A percentile compares a stretch with the other conserved stretches of the same genome.
Conservation (phyloP, 23 tunicate genomes). For the Halocynthia aurantium region DNA sequence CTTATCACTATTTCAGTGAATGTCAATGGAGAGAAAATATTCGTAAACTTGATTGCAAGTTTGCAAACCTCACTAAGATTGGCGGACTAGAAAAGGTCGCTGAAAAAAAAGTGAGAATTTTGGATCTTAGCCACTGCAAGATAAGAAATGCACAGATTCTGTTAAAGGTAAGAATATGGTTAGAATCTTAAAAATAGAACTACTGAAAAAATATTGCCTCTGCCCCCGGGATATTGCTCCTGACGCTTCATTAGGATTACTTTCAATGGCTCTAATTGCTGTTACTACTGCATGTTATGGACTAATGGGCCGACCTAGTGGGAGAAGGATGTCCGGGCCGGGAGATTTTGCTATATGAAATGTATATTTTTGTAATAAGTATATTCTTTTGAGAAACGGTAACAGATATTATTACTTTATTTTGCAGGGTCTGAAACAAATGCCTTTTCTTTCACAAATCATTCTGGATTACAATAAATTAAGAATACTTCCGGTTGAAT, state of each 20-base stretch:
- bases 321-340: too few relatives aligned
- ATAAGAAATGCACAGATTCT: background rate
- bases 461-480: slow-evolving; percentile 1
- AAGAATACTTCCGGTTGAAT: background rate
- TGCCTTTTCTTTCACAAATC: slow-evolving; percentile 13
- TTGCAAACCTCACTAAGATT: background rate
- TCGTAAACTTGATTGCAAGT: slow-evolving; percentile 21
- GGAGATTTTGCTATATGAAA: too few relatives aligned
- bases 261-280: too few relatives aligned
- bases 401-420: too few relatives aligned
- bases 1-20: background rate
- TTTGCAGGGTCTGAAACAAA: slow-evolving; percentile 13
- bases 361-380: too few relatives aligned
- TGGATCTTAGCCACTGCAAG: slow-evolving; percentile 15
- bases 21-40: slow-evolving; percentile 8
- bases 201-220: background rate
- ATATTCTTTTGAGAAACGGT: too few relatives aligned
- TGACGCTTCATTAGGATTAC: too few relatives aligned
- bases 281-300: too few relatives aligned
- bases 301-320: too few relatives aligned
- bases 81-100: slow-evolving; percentile 7
- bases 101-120: background rate
- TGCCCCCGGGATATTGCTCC: too few relatives aligned
- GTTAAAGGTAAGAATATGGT: background rate
- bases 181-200: background rate